Base-by-base conservation (phyloP, 1,140 invertebrate genomes). In the Drosophila nasuta region DNA sequence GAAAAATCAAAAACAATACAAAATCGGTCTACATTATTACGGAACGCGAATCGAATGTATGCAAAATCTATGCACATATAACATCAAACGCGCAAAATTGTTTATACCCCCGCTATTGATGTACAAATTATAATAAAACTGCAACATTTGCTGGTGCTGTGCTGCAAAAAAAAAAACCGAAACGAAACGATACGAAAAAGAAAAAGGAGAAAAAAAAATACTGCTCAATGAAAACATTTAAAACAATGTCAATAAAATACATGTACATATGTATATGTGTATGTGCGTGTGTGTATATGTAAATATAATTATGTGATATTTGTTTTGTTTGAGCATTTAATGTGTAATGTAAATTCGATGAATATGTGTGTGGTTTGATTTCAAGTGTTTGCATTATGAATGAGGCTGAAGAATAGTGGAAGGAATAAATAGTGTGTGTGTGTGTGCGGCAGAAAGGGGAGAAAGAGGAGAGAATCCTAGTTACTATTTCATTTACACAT, bases 181-280 rank as follows among this genome's bases (percentile, higher is more conserved):
- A 25, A 25, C 20, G 20, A 25, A 38, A 38, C 2, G 20, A 20
- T 20, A 20, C 6, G 35, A 38, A 38, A 38, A 38, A 38, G 30
- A 33, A 6, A 38, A 38, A 7, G 35, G 5, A 45, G 4, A 45
- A 45, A 28, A 59, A 45, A 43, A n/a, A 43, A 45, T 10, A 63
- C 35, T 33, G 30, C 38, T 13, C 15, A 69, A 62, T 30, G 33
- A 49, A 45, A 25, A 52, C n/a, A 38, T 48, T 20, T 43, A 25
- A 52, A 63, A n/a, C 30, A 28, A 56, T 41, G 7, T 33, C 17
- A 58, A 58, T 63, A n/a, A 43, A 45, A 62, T 48, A 35, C 17
- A 38, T 58, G 8, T 38, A 38, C 33, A 38, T 13, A 17, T 25
- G 20, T 25, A 25, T 25, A 25, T 4, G 20, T 25, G 20, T 25